A percentile compares a stretch with the other conserved stretches of the same genome.
Conservation (phyloP, 2,888 invertebrate species). For the Melanargia galathea region DNA sequence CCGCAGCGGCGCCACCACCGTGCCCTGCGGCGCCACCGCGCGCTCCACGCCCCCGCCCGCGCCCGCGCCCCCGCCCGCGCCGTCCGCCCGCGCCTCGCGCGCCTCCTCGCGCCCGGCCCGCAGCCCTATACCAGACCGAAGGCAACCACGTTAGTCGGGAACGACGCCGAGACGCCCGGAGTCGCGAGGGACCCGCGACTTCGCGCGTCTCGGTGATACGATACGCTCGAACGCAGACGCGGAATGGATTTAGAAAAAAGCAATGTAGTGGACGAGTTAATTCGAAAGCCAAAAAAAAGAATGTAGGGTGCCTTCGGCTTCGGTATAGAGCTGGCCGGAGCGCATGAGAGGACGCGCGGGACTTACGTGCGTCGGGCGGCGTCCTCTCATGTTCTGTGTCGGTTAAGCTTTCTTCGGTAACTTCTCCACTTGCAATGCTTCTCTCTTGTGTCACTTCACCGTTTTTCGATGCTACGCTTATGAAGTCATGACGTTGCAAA, state of each 20-base stretch:
- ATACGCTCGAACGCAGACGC: conserved; percentile 26
- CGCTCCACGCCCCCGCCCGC: conserved; percentile 80
- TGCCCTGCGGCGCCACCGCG: conserved; percentile 90
- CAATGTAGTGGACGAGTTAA: conserved; percentile 43
- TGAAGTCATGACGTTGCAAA: conserved; percentile 28
- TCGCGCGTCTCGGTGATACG: neutral
- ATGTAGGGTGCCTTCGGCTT: conserved; percentile 79
- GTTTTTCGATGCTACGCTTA: conserved; percentile 30
- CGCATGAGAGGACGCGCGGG: conserved; percentile 52
- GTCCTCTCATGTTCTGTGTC: conserved; percentile 45
- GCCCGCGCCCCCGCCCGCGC: conserved; percentile 57
- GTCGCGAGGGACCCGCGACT: neutral
- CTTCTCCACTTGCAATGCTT: conserved; percentile 54
- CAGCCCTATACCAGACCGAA: conserved; percentile 91
- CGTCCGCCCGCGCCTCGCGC: conserved; percentile 48
- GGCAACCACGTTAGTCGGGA: conserved; percentile 82
- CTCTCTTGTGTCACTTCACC: conserved; percentile 50
- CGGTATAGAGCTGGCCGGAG: conserved; percentile 53
- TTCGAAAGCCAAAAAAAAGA: conserved; percentile 48
- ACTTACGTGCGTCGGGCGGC: conserved; percentile 38
- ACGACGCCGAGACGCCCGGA: neutral
- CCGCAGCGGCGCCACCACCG: conserved; percentile 81
- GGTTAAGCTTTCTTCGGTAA: conserved; percentile 55
- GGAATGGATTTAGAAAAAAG: conserved; percentile 55
- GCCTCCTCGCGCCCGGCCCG: conserved; percentile 49